These are phyloP conservation scores for Cassiopea xamachana DNA, from an alignment of 30 jellyfish, hydroid and myxozoan species.

Conservation along the genomic window DNA sequence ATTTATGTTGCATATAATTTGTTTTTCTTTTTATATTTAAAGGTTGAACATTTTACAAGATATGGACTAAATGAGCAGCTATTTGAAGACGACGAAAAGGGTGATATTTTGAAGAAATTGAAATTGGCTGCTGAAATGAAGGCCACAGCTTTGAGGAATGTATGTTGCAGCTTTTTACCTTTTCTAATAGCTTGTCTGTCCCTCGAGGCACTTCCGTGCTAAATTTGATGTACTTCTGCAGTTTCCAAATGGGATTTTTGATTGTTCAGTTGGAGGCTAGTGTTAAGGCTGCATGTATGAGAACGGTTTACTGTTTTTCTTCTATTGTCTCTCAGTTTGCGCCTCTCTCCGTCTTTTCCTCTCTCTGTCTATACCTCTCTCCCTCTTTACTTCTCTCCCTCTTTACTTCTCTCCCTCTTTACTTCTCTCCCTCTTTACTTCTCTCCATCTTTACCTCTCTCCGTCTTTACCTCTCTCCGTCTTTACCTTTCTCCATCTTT, in stretches of 20 bases:
- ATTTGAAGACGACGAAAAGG: constrained; percentile 73
- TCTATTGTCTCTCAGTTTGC: neutral
- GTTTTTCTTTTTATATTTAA: too few species aligned
- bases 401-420: neutral
- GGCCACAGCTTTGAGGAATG: constrained; percentile 30
- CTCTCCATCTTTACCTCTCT: neutral
- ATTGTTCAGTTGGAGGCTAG: too few species aligned
- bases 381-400: neutral
- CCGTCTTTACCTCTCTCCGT: neutral
- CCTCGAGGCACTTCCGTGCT: too few species aligned
- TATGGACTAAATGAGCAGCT: constrained; percentile 91
- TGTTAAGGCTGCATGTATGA: too few species aligned
- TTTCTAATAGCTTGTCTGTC: neutral
- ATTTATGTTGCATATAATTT: too few species aligned
- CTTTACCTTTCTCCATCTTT: neutral
- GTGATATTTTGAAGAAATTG: constrained; percentile 54
- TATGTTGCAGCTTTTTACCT: neutral
- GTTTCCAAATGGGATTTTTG: too few species aligned
- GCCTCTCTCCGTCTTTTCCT: neutral
- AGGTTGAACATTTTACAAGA: constrained; percentile 94
- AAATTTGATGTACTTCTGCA: too few species aligned
- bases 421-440: neutral
- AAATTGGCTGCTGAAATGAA: constrained; percentile 63
- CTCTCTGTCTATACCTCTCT: neutral
- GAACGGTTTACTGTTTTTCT: too few species aligned